phyloP scores from a whole-genome alignment of 2,797 vertebrate species.

The Sarcoramphus papa region DNA sequence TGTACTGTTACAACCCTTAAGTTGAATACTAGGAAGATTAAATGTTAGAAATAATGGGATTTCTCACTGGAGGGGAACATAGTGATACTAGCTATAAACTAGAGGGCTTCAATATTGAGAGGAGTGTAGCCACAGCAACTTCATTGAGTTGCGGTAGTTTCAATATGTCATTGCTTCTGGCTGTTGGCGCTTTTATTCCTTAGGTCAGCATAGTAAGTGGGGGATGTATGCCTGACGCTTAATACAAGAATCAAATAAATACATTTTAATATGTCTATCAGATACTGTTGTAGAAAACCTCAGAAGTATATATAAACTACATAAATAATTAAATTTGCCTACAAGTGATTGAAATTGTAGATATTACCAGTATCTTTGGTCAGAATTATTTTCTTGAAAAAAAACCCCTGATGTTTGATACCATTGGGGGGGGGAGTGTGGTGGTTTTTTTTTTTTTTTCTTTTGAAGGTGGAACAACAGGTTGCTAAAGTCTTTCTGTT shows the following conservation, averaged over 20 bases:
- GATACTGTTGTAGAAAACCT: neutral
- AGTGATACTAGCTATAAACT: neutral
- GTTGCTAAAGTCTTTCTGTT: neutral
- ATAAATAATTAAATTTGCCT: neutral
- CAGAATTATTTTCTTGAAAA: neutral
- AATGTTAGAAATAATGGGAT: neutral
- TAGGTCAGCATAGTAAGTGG: neutral
- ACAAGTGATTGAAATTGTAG: neutral
- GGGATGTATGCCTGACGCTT: neutral
- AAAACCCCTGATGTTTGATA: no score
- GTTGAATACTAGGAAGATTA: neutral
- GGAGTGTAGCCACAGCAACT: neutral
- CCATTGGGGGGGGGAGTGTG: no score
- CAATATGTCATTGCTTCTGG: neutral
- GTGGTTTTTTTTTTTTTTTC: no score
- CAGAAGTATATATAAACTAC: neutral
- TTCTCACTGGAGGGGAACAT: neutral
- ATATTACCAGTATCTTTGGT: neutral
- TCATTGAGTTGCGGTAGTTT: rapidly evolving
- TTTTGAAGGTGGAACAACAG: neutral
- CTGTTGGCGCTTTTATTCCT: neutral
- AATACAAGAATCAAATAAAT: neutral
- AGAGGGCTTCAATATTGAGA: neutral
- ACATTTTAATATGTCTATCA: neutral
- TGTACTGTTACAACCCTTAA: neutral